A percentile compares a stretch with the other conserved stretches of the same genome.
Evolutionary conservation across 2,113 vertebrate species (phyloP).

Genomic region (Nycticryphes semicollaris): DNA sequence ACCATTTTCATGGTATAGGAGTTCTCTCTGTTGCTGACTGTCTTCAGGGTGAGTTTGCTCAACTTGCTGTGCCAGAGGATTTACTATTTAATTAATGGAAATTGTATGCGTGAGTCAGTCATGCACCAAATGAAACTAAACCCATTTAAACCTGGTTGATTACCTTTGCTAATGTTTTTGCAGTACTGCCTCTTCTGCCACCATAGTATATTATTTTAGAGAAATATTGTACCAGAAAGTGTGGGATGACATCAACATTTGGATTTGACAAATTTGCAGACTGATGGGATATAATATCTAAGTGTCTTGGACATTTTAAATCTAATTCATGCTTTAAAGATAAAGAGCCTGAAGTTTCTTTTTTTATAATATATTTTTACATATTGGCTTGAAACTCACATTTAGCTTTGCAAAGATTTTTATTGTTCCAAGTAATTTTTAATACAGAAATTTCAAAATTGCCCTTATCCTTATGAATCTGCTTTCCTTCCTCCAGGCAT

Average conservation of each 20-base stretch:
- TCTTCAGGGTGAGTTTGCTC: constrained; percentile 16
- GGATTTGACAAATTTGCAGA: background rate
- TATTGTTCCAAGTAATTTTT: background rate
- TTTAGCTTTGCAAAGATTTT: background rate
- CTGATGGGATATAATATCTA: background rate
- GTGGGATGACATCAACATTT: background rate
- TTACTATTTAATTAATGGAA: constrained; percentile 1
- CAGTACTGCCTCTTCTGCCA: background rate
- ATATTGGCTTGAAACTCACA: background rate
- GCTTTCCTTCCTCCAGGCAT: background rate
- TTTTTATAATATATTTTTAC: background rate
- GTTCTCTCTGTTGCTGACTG: constrained; percentile 13
- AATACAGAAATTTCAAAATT: background rate
- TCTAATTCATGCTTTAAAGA: background rate
- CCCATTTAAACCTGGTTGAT: constrained; percentile 3
- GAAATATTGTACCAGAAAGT: background rate
- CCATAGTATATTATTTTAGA: background rate
- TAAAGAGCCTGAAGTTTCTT: background rate
- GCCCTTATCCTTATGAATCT: background rate
- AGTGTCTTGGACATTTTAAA: background rate
- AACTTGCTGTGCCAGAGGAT: background rate
- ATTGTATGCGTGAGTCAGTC: background rate
- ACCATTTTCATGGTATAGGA: background rate
- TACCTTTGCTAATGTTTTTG: background rate
- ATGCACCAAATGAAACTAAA: constrained; percentile 14